These are phyloP conservation scores for Drosophila varians DNA, from an alignment of 1,140 invertebrate species.

Conservation along the genomic window DNA sequence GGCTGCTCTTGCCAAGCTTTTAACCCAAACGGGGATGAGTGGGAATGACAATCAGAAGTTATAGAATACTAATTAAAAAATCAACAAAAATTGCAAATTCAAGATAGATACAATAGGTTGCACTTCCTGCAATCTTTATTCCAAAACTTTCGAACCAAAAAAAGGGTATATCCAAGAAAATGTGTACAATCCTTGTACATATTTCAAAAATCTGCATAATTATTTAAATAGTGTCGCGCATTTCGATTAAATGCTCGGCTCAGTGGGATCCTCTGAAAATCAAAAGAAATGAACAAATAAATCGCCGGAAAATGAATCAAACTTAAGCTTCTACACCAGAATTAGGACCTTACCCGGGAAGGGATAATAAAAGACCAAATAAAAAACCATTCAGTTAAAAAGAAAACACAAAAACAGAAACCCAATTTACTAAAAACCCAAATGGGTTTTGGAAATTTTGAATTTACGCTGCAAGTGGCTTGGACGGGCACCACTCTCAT, in stretches of 20 bases:
- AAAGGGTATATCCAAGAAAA: background rate
- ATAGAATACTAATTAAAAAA: background rate
- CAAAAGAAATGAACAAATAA: constrained; percentile 9
- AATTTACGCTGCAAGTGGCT: background rate
- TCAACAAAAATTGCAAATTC: background rate
- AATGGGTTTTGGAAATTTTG: background rate
- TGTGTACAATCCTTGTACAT: background rate
- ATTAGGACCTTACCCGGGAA: background rate
- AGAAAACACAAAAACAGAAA: background rate
- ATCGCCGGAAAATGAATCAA: background rate
- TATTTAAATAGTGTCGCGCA: constrained; percentile 14
- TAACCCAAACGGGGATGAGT: constrained; percentile 2
- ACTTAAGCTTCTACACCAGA: background rate
- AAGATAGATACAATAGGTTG: background rate
- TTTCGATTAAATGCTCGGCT: constrained; percentile 31
- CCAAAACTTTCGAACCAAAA: constrained; percentile 1
- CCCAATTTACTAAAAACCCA: background rate
- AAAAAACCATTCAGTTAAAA: background rate
- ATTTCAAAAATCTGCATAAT: background rate
- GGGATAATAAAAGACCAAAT: too few species aligned
- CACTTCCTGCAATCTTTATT: constrained; percentile 15
- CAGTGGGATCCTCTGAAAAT: constrained; percentile 31
- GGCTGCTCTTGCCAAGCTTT: constrained; percentile 30
- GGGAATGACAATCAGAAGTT: background rate
- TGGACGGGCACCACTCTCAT: background rate